A percentile compares a stretch with the other conserved stretches of the same genome.
Evolutionary conservation across 2,888 invertebrate species (phyloP).

Genomic region (Ophion slaviceki): DNA sequence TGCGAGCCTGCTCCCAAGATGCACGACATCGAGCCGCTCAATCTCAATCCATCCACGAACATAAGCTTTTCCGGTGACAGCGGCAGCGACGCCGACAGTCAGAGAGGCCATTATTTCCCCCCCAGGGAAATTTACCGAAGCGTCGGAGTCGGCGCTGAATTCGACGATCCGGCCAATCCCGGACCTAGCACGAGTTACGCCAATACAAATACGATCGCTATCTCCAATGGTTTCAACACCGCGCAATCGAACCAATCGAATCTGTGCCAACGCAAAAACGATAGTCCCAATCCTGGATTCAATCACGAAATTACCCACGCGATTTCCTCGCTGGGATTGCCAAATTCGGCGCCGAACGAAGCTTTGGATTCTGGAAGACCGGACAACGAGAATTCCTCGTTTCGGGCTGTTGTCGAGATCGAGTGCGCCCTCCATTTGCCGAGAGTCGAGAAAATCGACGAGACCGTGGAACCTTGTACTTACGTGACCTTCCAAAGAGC

Average conservation of each 20-base stretch:
- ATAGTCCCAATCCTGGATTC: conserved; percentile 8
- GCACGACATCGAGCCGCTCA: conserved; percentile 63
- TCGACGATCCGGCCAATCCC: conserved; percentile 74
- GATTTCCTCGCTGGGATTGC: conserved; percentile 18
- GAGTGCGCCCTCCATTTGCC: conserved; percentile 86
- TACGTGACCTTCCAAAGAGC: conserved; percentile 87
- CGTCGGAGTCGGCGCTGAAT: conserved; percentile 81
- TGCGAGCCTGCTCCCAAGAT: conserved; percentile 37
- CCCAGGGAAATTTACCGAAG: conserved; percentile 78
- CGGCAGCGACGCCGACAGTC: conserved; percentile 74
- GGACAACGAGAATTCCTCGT: conserved; percentile 72
- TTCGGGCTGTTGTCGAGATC: conserved; percentile 85
- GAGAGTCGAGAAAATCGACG: conserved; percentile 79
- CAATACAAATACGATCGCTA: conserved; percentile 48
- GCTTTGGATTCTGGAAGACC: conserved; percentile 59
- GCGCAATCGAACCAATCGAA: not conserved
- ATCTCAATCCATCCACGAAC: conserved; percentile 70
- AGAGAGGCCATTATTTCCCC: conserved; percentile 73
- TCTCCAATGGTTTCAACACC: conserved; percentile 32
- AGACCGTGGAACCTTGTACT: conserved; percentile 85
- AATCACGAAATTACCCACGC: conserved; percentile 8
- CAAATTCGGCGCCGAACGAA: conserved; percentile 52
- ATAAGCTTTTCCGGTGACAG: conserved; percentile 73
- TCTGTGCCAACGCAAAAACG: conserved; percentile 24
- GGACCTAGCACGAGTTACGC: conserved; percentile 65